A percentile compares a stretch with the other conserved stretches of the same genome.
Conservation (phyloP, 2,888 invertebrate species). For the Augochlorella aurata region DNA sequence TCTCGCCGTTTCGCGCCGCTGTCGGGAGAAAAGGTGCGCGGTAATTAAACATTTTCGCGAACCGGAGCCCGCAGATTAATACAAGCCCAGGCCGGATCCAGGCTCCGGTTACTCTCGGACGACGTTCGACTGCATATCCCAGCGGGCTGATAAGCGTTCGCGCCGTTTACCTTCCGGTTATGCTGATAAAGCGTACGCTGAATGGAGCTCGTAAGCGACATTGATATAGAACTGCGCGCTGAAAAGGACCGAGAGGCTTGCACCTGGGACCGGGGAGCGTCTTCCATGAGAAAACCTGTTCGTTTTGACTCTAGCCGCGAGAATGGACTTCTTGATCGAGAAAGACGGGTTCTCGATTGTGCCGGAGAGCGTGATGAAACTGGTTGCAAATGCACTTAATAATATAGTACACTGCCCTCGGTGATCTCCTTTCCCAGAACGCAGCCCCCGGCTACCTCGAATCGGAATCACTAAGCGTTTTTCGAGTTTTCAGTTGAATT, state of each 20-base stretch:
- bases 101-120: constrained; percentile 51
- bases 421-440: constrained; percentile 7
- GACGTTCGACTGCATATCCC: constrained; percentile 41
- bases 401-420: not conserved
- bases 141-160: constrained; percentile 45
- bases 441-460: not conserved
- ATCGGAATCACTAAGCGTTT: not conserved
- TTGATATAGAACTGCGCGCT: constrained; percentile 43
- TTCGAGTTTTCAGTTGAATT: not conserved
- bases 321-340: constrained; percentile 35
- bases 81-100: not conserved
- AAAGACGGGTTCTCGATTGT: constrained; percentile 34
- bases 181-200: constrained; percentile 60
- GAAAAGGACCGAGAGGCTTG: constrained; percentile 23
- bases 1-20: constrained; percentile 36
- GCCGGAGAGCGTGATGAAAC: constrained; percentile 15
- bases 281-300: constrained; percentile 50
- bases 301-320: constrained; percentile 37
- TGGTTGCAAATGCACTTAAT: constrained; percentile 10
- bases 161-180: constrained; percentile 59
- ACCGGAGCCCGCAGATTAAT: constrained; percentile 42
- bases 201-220: constrained; percentile 30
- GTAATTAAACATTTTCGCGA: constrained; percentile 53
- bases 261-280: constrained; percentile 45
- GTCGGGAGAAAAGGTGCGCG: constrained; percentile 45